Evolutionary conservation across 2,888 invertebrate genomes (phyloP).

Genomic region (Branchipolynoe longqiensis): DNA sequence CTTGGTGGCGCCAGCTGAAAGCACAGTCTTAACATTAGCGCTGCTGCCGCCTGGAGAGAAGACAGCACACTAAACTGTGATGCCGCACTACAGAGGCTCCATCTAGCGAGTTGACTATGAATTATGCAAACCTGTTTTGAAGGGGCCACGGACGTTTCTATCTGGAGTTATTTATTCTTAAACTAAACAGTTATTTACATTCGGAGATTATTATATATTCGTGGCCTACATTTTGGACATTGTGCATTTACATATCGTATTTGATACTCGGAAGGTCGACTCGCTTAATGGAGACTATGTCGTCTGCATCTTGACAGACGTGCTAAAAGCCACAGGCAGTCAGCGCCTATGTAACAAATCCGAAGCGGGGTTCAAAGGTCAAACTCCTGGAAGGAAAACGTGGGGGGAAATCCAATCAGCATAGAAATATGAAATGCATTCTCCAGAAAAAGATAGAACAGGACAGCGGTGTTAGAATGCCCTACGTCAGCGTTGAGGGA

Average conservation of each 20-base stretch:
- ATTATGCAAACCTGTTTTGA: too few relatives aligned
- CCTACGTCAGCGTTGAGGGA: neutral
- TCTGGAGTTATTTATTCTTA: too few relatives aligned
- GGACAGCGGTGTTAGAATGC: slow-evolving; percentile 12
- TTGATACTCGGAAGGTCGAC: too few relatives aligned
- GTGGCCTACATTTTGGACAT: too few relatives aligned
- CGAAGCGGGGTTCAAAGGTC: neutral
- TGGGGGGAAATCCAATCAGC: slow-evolving; percentile 8
- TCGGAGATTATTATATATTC: too few relatives aligned
- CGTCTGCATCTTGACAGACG: neutral
- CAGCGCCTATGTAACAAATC: slow-evolving; percentile 41
- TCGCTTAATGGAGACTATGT: slow-evolving; percentile 24
- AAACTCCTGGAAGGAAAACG: slow-evolving; percentile 39
- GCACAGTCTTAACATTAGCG: neutral
- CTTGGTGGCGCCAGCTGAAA: slow-evolving; percentile 78
- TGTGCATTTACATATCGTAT: too few relatives aligned
- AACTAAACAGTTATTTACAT: too few relatives aligned
- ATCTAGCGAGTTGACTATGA: neutral
- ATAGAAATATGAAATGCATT: slow-evolving; percentile 3
- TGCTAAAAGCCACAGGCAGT: slow-evolving; percentile 2
- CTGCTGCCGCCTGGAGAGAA: slow-evolving; percentile 1
- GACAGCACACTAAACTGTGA: neutral
- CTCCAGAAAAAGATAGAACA: neutral
- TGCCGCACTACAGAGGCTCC: slow-evolving; percentile 25
- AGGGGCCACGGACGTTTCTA: too few relatives aligned